Evolutionary conservation across 2,888 invertebrate species (phyloP), one percentile per base, ranked within the genome.

Genomic region (Masnerella sp.): DNA sequence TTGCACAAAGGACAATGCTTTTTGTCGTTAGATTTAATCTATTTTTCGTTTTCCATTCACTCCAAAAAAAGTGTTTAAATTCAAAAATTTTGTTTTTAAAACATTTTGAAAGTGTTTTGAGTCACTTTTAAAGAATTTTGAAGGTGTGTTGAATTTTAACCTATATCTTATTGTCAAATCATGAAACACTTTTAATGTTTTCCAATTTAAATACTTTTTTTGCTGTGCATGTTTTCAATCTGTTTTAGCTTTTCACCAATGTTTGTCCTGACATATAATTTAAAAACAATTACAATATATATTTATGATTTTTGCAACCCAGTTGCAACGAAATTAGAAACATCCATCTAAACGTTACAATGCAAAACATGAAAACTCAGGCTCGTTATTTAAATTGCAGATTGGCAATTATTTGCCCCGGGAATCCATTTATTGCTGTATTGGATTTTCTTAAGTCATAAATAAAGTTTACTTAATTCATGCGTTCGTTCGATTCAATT

Each of bases 391-490:
- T 45, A 36, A 45, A 65, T 65, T 65, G 45, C 38, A 47, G 9
- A 54, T 65, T 18, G 11, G 20, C 25, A 52, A 51, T 62, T 51
- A 62, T 49, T 62, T 62, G 47, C 18, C 42, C 42, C 18, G 40
- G 17, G 9, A 40, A 30, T 51, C 49, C 34, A 43, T 52, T 51
- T 62, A 52, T 34, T 40, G 40, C 22, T 11, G 22, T 52, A 52
- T 43, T 43, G 12, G 22, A n/a, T 43, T 52, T 43, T 54, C 52
- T 54, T 11, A 14, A 38, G 43, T 28, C 43, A 54, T 54, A 54
- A 52, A 64, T 64, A 64, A 65, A 38, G 51, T 54, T 65, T 43
- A 28, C 45, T 54, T 65, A 54, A 54, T 65, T 54, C 49, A 58
- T 56, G 36, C 30, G 15, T 47, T 54, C 43, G 36, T 40, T 56